Percentiles rank a stretch among this genome's conserved stretches.
Conservation (phyloP, 2,888 invertebrate species). For the Dryocosmus kuriphilus region DNA sequence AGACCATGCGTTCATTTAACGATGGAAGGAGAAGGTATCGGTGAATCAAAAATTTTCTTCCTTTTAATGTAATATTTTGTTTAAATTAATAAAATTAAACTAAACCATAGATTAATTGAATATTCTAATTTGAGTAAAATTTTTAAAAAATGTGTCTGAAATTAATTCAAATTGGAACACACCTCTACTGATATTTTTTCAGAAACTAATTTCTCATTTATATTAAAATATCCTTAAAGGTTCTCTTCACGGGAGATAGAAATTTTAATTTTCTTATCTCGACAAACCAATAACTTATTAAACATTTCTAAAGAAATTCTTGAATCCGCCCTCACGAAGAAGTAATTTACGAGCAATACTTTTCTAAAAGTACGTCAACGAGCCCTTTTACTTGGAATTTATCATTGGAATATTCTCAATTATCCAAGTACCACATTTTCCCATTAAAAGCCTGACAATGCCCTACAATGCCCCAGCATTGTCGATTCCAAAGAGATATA, state of each 20-base stretch:
- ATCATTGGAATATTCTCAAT: background rate
- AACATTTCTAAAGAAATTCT: background rate
- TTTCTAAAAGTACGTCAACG: background rate
- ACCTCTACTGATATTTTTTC: no score
- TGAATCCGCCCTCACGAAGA: constrained; percentile 4
- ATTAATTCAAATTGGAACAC: background rate
- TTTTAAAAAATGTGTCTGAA: no score
- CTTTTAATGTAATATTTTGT: no score
- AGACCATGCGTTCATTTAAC: constrained; percentile 59
- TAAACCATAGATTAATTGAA: background rate
- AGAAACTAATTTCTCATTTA: no score
- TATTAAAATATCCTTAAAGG: background rate
- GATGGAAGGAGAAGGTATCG: constrained; percentile 41
- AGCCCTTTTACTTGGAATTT: constrained; percentile 5
- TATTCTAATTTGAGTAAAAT: no score
- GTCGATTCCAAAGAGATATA: background rate
- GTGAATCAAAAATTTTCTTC: no score
- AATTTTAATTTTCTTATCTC: background rate
- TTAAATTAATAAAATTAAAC: no score
- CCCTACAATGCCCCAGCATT: constrained; percentile 1
- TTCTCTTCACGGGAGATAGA: background rate
- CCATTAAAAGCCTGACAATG: constrained; percentile 29
- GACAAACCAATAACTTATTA: background rate
- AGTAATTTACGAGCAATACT: background rate
- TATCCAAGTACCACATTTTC: constrained; percentile 13